Percentiles rank a stretch among this genome's conserved stretches.
Evolutionary conservation across 2,113 vertebrate genomes (phyloP).

Genomic region (Cebus imitator): DNA sequence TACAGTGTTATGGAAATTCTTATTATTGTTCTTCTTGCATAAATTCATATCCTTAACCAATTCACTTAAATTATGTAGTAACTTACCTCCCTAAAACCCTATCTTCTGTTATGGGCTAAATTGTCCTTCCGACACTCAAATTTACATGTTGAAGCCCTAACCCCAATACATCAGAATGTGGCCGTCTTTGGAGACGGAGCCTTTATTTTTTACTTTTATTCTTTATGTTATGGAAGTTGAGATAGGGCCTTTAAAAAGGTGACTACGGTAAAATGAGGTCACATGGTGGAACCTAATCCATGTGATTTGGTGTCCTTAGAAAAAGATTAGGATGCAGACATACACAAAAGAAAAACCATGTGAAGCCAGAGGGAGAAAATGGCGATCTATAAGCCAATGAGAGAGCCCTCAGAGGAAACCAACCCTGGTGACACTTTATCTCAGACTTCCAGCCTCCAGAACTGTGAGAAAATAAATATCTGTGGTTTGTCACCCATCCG

Average conservation of each 20-base stretch:
- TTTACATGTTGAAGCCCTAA: not conserved
- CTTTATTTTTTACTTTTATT: not conserved
- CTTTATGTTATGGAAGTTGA: too few relatives aligned
- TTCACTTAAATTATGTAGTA: not conserved
- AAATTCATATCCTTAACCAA: not conserved
- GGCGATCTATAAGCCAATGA: not conserved
- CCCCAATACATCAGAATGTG: not conserved
- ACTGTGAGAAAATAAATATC: not conserved
- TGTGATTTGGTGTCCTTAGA: not conserved
- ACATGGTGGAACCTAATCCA: not conserved
- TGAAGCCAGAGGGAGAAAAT: not conserved
- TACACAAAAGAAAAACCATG: not conserved
- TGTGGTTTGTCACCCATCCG: not conserved
- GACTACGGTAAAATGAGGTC: not conserved
- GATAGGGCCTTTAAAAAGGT: not conserved
- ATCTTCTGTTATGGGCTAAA: not conserved
- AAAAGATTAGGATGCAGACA: not conserved
- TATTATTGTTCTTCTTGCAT: not conserved
- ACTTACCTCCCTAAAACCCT: not conserved
- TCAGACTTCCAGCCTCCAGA: not conserved
- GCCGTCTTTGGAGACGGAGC: not conserved
- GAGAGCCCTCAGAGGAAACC: not conserved
- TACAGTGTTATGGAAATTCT: not conserved
- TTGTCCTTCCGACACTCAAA: not conserved
- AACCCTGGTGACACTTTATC: too few relatives aligned